phyloP scores from a whole-genome alignment of 2,797 vertebrate species.

The Megaceryle alcyon region DNA sequence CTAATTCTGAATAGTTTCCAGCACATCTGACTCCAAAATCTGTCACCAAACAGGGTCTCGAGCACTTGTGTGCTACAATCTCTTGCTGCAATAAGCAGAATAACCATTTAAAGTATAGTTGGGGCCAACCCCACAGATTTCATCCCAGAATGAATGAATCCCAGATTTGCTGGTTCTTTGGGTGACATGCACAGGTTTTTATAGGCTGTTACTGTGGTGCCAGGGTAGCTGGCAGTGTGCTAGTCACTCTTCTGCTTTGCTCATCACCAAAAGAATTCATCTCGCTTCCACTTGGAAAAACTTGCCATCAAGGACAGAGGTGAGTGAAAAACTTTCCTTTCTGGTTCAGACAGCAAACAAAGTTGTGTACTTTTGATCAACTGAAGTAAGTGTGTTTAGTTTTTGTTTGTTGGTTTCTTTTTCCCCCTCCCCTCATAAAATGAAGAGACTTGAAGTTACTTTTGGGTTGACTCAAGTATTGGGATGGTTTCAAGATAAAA shows the following conservation, averaged over 20 bases:
- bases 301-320: background rate
- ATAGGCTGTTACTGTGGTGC: background rate
- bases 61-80: too few relatives aligned
- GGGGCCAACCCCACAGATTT: background rate
- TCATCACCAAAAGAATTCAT: conserved; percentile 17
- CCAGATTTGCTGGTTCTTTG: background rate
- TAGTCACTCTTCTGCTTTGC: conserved; percentile 10
- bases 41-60: background rate
- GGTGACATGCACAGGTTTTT: background rate
- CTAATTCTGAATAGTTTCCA: background rate
- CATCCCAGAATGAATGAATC: background rate
- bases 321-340: background rate
- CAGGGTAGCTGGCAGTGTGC: background rate
- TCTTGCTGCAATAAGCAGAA: background rate
- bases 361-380: background rate
- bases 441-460: background rate
- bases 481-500: background rate
- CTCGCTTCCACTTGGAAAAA: background rate
- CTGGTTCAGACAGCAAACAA: background rate
- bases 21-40: background rate
- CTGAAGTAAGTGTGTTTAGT: background rate
- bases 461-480: background rate
- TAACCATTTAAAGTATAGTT: background rate
- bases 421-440: background rate
- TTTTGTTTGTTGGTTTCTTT: too few relatives aligned